Evolutionary conservation across 2,797 vertebrate genomes (phyloP).

Genomic region (Hylomyscus alleni): DNA sequence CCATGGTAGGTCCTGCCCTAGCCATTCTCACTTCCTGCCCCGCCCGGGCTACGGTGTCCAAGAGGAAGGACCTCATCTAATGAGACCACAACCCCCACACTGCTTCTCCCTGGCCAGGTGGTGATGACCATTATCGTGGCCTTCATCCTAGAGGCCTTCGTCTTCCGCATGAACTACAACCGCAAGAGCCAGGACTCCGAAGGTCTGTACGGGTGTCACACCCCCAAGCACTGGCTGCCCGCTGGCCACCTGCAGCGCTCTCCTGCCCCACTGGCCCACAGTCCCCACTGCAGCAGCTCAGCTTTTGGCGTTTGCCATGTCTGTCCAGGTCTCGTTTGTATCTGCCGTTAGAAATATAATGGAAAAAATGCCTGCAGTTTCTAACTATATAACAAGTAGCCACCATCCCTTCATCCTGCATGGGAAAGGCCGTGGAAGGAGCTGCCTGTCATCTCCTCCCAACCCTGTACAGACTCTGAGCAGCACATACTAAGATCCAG

Average conservation of each 20-base stretch:
- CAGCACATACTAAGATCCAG: not conserved
- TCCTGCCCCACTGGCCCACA: not conserved
- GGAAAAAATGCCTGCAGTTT: not conserved
- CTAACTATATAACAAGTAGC: not conserved
- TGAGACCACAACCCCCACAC: rapidly evolving
- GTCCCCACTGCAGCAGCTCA: not conserved
- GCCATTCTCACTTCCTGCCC: rapidly evolving
- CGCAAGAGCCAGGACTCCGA: conserved; percentile 96
- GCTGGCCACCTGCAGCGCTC: not conserved
- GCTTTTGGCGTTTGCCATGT: not conserved
- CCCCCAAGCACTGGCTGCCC: rapidly evolving
- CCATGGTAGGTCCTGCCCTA: conserved; percentile 93
- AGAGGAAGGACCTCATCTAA: not conserved
- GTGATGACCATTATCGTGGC: conserved; percentile 99
- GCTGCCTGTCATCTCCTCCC: not conserved
- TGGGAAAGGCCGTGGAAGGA: not conserved
- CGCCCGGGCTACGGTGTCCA: rapidly evolving
- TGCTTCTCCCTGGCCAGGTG: conserved; percentile 89
- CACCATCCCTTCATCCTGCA: not conserved
- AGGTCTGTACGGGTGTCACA: conserved; percentile 86
- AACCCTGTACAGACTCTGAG: not conserved
- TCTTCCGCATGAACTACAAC: conserved; percentile 99
- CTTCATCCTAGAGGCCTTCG: conserved; percentile 98
- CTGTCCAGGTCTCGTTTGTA: not conserved
- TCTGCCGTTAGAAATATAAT: not conserved